Conservation (phyloP, 1,140 invertebrate genomes). For the Coelopa frigida region DNA sequence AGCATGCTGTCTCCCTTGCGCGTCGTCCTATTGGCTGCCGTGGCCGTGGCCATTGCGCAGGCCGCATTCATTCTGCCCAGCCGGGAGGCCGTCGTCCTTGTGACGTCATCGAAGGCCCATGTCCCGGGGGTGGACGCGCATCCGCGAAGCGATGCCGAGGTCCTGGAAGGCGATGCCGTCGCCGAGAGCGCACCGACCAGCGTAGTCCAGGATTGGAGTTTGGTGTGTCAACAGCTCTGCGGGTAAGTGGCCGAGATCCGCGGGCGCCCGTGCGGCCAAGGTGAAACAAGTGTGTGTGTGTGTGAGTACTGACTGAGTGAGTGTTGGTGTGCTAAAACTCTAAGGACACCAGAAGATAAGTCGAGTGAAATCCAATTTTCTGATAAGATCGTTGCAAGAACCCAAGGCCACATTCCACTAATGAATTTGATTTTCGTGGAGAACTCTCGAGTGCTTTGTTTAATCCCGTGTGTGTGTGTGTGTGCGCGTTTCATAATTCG, state of each 20-base stretch:
- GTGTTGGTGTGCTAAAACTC: too few relatives aligned
- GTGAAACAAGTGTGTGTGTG: background rate
- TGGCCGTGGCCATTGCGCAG: background rate
- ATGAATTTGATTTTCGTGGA: too few relatives aligned
- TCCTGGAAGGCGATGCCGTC: constrained; percentile 15
- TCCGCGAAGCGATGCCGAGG: background rate
- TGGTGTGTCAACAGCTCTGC: constrained; percentile 45
- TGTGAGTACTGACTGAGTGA: background rate
- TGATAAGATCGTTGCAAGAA: too few relatives aligned
- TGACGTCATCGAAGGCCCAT: background rate
- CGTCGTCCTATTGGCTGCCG: background rate
- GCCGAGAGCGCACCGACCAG: constrained; percentile 18
- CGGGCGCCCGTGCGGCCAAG: background rate
- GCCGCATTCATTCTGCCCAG: background rate
- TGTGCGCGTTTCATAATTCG: too few relatives aligned
- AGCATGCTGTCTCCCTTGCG: background rate
- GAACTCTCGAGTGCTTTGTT: too few relatives aligned
- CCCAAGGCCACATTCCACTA: too few relatives aligned
- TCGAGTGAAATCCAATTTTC: too few relatives aligned
- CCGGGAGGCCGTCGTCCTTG: too few relatives aligned
- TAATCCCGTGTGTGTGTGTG: too few relatives aligned
- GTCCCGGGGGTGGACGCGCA: too few relatives aligned
- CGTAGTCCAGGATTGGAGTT: constrained; percentile 45
- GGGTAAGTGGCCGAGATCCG: constrained; percentile 38
- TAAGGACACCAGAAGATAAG: too few relatives aligned